Conservation (phyloP, 2,888 invertebrate genomes). For the Harpalus rubripes region DNA sequence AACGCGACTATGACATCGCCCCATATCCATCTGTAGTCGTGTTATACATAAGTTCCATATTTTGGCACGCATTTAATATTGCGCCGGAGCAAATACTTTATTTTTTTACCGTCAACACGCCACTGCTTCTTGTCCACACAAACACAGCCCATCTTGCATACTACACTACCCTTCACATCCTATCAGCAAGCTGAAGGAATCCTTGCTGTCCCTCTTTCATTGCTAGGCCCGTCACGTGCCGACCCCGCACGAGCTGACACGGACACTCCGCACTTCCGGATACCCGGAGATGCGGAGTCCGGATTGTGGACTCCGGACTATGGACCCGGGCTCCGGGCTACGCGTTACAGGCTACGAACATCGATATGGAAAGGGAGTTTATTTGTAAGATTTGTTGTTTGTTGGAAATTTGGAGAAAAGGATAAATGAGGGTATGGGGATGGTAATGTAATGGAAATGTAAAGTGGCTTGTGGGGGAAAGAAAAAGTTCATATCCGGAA, state of each 20-base stretch:
- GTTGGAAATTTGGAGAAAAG: background rate
- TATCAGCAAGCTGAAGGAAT: too few relatives aligned
- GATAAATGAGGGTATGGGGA: background rate
- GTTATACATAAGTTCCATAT: too few relatives aligned
- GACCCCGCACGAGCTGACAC: background rate
- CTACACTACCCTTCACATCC: too few relatives aligned
- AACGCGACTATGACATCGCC: too few relatives aligned
- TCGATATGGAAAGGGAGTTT: background rate
- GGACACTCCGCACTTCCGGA: background rate
- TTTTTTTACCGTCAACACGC: too few relatives aligned
- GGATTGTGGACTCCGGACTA: background rate
- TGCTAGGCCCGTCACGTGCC: background rate
- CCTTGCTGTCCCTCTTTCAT: background rate
- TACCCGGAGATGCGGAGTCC: background rate
- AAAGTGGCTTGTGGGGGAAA: background rate
- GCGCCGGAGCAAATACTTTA: too few relatives aligned
- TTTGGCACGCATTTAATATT: too few relatives aligned
- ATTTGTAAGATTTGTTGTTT: constrained; percentile 7
- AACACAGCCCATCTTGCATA: too few relatives aligned
- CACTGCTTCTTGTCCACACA: too few relatives aligned
- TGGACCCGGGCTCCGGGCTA: background rate
- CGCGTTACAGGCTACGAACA: background rate
- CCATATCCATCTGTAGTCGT: too few relatives aligned
- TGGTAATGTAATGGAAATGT: background rate
- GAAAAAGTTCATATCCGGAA: background rate